Base-by-base conservation (phyloP, 2,113 vertebrate species). In the Gopherus evgoodei region DNA sequence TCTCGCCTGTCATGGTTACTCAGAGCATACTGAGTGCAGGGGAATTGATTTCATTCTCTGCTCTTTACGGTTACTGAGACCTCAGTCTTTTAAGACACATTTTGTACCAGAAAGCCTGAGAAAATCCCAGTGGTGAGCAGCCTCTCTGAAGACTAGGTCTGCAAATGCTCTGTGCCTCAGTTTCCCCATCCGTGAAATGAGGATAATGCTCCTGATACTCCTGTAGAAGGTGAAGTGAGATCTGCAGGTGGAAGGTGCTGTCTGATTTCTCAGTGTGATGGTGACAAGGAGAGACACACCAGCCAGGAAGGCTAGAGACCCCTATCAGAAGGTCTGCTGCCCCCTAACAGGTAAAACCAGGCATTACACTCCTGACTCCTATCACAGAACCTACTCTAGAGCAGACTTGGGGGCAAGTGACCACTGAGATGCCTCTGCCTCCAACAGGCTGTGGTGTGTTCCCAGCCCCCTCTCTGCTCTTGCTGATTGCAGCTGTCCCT, bases 51-150 rank as follows among this genome's bases (percentile, higher is more conserved):
- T 13, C 25, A 12, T 59, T 59, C 27, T 59, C 57, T 29, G 57
- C 5, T 59, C 57, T 59, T 59, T 29, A 11, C 1, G 2, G 57
- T 59, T 59, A 29, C 29, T 31, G 57, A 59, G 57, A 59, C 57
- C 57, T 59, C 57, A 59, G 29, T 78, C 57, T 87, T 85, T 59
- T 85, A 87, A 93, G 50, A 49, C 22, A 8, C 72, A n/a, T 83
- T 91, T 94, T 35, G 4, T 80, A 75, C 38, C 1, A 44, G 94
- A 95, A 56, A 24, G 42, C 93, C 79, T 5, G 6, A 42, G 49
- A 93, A 93, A 96, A 95, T 81, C 57, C 57, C 57, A 59, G 81
- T 57, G 82, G 90, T 72, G 88, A 94, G 31, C 54, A 50, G 52
- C 42, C 31, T 59, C 54, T 79, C 86, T 22, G 91, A 82, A 93